Percentiles rank a stretch among this genome's conserved stretches.
phyloP scores from a whole-genome alignment of 2,888 invertebrate genomes.

The Sinelater perroti region DNA sequence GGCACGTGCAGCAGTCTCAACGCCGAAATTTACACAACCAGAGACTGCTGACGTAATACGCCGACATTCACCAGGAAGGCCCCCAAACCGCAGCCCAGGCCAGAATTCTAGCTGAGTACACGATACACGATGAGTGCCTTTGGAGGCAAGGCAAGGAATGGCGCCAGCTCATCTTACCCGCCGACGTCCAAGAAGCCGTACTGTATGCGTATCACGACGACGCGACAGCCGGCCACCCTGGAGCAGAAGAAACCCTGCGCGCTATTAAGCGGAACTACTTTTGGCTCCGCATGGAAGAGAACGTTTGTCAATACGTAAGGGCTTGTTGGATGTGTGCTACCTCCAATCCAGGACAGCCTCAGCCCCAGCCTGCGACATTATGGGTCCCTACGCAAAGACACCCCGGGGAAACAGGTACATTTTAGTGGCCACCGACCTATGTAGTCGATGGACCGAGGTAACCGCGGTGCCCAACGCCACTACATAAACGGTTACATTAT shows the following conservation, averaged over 20 bases:
- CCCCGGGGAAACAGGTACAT: conserved; percentile 32
- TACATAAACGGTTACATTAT: no score
- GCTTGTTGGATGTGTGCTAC: neutral
- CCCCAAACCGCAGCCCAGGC: neutral
- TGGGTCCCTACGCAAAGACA: neutral
- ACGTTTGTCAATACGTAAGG: neutral
- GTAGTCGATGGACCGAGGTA: conserved; percentile 43
- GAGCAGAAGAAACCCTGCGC: conserved; percentile 28
- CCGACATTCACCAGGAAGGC: neutral
- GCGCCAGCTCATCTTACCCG: neutral
- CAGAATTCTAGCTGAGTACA: neutral
- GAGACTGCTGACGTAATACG: no score
- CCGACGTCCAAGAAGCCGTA: neutral
- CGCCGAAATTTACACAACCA: neutral
- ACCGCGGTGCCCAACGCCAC: no score
- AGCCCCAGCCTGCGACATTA: neutral
- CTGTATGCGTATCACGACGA: conserved; percentile 13
- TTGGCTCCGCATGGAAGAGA: conserved; percentile 4
- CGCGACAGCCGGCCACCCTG: conserved; percentile 27
- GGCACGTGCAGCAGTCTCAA: neutral
- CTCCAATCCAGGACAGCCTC: neutral
- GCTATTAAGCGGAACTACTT: conserved; percentile 13
- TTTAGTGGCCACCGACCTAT: conserved; percentile 41
- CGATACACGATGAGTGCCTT: neutral
- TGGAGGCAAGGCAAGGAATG: neutral